phyloP scores from a whole-genome alignment of 2,113 vertebrate species.

The Bufo bufo region DNA sequence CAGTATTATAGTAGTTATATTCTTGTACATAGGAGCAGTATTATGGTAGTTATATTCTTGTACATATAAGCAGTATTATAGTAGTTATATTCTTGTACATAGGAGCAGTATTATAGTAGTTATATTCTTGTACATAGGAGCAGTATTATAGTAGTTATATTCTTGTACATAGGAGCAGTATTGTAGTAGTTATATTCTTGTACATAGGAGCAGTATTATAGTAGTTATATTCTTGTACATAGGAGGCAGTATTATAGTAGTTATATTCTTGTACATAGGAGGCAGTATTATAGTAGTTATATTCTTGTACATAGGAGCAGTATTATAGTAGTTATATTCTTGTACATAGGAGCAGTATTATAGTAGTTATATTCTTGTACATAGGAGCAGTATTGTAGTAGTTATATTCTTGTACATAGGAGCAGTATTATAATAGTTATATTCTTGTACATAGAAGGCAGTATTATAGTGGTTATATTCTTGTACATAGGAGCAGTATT shows the following conservation, averaged over 20 bases:
- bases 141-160: not conserved
- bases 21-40: not conserved
- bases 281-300: too few species aligned
- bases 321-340: conserved; percentile 3
- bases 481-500: not conserved
- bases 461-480: not conserved
- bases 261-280: too few species aligned
- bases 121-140: conserved; percentile 1
- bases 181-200: conserved; percentile 1
- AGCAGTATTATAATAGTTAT: not conserved
- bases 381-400: not conserved
- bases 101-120: not conserved
- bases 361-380: not conserved
- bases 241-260: too few species aligned
- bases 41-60: conserved; percentile 2
- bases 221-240: not conserved
- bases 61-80: not conserved
- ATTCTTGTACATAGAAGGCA: too few species aligned
- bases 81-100: conserved; percentile 1
- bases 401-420: not conserved
- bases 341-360: not conserved
- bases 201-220: not conserved
- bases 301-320: not conserved
- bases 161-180: not conserved
- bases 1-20: not conserved